Evolutionary conservation across 2,797 vertebrate species (phyloP).

Genomic region (Bovichtus diacanthus): DNA sequence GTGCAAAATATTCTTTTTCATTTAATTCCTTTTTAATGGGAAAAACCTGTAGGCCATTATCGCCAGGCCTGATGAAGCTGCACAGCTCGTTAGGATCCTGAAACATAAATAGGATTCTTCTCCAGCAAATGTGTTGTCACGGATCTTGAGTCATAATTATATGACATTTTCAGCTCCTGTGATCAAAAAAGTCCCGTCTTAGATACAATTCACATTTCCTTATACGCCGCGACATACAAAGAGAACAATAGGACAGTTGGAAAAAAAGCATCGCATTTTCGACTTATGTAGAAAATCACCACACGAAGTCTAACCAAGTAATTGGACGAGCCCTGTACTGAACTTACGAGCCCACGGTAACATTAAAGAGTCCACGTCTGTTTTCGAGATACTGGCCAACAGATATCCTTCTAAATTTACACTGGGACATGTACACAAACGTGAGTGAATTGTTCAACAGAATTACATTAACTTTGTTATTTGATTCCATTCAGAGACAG

Average conservation of each 20-base stretch:
- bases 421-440: background rate
- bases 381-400: slow-evolving; percentile 30
- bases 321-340: slow-evolving; percentile 1
- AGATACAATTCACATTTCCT: slow-evolving; percentile 41
- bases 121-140: slow-evolving; percentile 20
- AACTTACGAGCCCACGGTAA: slow-evolving; percentile 16
- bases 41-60: slow-evolving; percentile 51
- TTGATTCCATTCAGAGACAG: slow-evolving; percentile 20
- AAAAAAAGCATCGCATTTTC: slow-evolving; percentile 18
- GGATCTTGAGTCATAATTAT: slow-evolving; percentile 37
- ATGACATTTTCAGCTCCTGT: slow-evolving; percentile 56
- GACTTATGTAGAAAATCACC: slow-evolving; percentile 19
- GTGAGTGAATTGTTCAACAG: background rate
- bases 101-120: slow-evolving; percentile 37
- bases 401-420: slow-evolving; percentile 19
- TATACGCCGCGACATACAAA: background rate
- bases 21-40: slow-evolving; percentile 54
- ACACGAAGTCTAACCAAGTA: slow-evolving; percentile 4
- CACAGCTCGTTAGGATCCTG: slow-evolving; percentile 51
- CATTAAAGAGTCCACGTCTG: slow-evolving; percentile 48
- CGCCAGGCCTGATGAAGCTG: slow-evolving; percentile 43
- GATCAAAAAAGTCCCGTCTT: slow-evolving; percentile 17
- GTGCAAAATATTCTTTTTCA: slow-evolving; percentile 9
- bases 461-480: background rate
- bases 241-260: slow-evolving; percentile 15